Base-by-base conservation (phyloP, 2,888 invertebrate genomes). In the Machimus atricapillus region DNA sequence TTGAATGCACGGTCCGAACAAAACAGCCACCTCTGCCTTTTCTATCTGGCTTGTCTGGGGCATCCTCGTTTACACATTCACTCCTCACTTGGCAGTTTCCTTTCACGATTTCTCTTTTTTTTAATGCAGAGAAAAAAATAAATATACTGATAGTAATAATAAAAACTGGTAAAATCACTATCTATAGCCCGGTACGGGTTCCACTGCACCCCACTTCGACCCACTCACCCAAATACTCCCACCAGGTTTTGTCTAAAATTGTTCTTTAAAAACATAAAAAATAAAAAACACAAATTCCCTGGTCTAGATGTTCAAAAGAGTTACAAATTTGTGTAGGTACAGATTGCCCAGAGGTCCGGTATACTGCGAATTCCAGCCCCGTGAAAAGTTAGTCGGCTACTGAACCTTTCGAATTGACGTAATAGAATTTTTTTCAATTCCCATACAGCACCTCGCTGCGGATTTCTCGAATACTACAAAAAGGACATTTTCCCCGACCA, bases 351-450 rank as follows among this genome's bases (percentile, higher is more conserved):
- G 73, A 85, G 31, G 52, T 31, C 85, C 73, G 40, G 23, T 46
- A 86, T 58, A 58, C 77, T 86, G 77, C 37, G 52, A 83, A 83
- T 52, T 86, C 77, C 85, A 85, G 88, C 87, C 74, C 85, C 85
- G 83, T 85, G 87, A 87, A 86, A 87, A 86, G 88, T 88, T 85
- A 85, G 88, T 88, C 88, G 88, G 88, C 87, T 88, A 88, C 88
- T 88, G 85, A 88, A 87, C 73, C 88, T 73, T 83, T 52, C 23
- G 82, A 40, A 83, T 88, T 88, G 88, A 88, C 88, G 88, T 88
- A 88, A 88, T 86, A 56, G 58, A 58, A 77, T 56, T 74, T 74
- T 83, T 74, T 74, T 83, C 40, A 43, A 8, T 73, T 16, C 19
- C 5, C n/a, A 16, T 14, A 85, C 27, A 85, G 85, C 85, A 46